Percentiles rank a stretch among this genome's conserved stretches.
phyloP scores from a whole-genome alignment of 2,797 vertebrate genomes.

The Tokudaia tokunoshimensis region DNA sequence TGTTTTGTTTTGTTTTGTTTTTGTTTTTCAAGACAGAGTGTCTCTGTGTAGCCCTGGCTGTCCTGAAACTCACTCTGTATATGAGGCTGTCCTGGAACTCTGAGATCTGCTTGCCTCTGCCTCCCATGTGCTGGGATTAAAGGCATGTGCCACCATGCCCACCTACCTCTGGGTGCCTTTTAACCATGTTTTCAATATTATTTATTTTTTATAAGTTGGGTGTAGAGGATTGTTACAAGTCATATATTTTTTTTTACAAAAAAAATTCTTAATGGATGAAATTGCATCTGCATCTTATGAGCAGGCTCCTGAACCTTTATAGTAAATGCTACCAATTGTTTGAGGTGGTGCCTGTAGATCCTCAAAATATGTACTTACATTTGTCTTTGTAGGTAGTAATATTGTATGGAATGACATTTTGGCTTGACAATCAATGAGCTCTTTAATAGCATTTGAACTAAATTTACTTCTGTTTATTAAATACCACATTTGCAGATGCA shows the following conservation, averaged over 20 bases:
- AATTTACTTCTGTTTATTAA: background rate
- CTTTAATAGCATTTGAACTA: background rate
- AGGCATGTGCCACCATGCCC: background rate
- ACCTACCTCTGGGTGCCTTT: background rate
- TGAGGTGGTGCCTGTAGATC: background rate
- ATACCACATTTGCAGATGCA: background rate
- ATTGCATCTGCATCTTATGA: background rate
- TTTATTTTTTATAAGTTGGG: constrained; percentile 9
- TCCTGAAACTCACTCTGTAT: background rate
- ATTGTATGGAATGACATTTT: background rate
- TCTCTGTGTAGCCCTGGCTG: background rate
- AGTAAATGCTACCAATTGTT: background rate
- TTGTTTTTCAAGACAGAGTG: background rate
- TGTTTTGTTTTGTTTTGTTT: background rate
- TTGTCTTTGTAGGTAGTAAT: background rate
- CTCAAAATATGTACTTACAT: background rate
- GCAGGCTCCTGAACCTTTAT: background rate
- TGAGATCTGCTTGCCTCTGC: background rate
- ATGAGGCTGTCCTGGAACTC: background rate
- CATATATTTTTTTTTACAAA: background rate
- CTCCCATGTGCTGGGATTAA: background rate
- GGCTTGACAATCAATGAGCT: background rate
- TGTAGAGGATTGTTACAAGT: background rate
- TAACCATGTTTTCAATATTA: constrained; percentile 29
- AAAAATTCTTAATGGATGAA: background rate